Evolutionary conservation across 1,140 invertebrate species (phyloP).

Genomic region (Zophobas atratus): DNA sequence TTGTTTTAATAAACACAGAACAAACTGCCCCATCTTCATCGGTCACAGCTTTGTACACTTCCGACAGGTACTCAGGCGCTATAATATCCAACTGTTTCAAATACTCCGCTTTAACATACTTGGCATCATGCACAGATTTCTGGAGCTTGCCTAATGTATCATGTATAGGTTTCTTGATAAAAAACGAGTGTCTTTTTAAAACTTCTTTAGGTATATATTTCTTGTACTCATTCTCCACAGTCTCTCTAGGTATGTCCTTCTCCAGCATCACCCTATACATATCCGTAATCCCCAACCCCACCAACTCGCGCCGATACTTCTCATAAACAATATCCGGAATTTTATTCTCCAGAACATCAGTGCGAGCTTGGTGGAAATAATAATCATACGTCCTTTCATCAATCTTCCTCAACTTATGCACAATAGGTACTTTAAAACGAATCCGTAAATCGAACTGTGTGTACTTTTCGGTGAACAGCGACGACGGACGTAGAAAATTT

Average conservation of each 20-base stretch:
- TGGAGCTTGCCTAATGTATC: constrained; percentile 77
- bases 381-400: constrained; percentile 86
- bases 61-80: constrained; percentile 85
- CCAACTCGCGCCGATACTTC: constrained; percentile 80
- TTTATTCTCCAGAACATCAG: constrained; percentile 84
- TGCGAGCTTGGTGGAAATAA: constrained; percentile 87
- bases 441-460: constrained; percentile 81
- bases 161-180: constrained; percentile 82
- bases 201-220: constrained; percentile 86
- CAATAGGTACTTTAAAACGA: constrained; percentile 80
- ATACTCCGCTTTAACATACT: constrained; percentile 84
- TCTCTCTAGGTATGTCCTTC: constrained; percentile 75
- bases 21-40: constrained; percentile 75
- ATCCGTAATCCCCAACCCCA: constrained; percentile 87
- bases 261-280: constrained; percentile 88
- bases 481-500: constrained; percentile 77
- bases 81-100: constrained; percentile 82
- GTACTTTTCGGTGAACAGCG: constrained; percentile 70
- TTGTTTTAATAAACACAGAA: constrained; percentile 76
- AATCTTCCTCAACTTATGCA: constrained; percentile 76
- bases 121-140: constrained; percentile 74
- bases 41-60: constrained; percentile 81
- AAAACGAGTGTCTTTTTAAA: constrained; percentile 80
- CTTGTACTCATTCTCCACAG: constrained; percentile 83
- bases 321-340: constrained; percentile 85